These are phyloP conservation scores for Cryptus viduatorius DNA, from an alignment of 2,888 invertebrate genomes.

Conservation along the genomic window DNA sequence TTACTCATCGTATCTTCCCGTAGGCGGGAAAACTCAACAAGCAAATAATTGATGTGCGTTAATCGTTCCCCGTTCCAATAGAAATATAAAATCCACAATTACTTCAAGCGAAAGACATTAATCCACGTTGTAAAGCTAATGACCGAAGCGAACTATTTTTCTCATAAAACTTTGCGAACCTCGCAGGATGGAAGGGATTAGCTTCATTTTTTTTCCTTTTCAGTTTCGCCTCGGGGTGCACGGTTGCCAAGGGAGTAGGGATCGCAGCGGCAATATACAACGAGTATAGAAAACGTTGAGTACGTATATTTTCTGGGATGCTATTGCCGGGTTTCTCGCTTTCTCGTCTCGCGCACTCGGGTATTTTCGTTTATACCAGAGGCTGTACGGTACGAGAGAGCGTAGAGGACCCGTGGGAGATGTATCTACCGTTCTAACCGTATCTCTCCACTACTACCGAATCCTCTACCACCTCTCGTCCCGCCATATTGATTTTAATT, in stretches of 20 bases:
- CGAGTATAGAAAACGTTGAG: constrained; percentile 36
- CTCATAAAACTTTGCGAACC: neutral
- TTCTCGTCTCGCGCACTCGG: constrained; percentile 11
- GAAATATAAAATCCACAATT: constrained; percentile 30
- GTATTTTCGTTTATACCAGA: constrained; percentile 15
- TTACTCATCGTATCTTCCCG: no score
- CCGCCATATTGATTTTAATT: constrained; percentile 83
- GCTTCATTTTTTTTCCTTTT: constrained; percentile 1
- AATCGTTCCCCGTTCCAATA: constrained; percentile 39
- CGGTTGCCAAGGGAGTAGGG: neutral
- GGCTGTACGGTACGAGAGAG: constrained; percentile 41
- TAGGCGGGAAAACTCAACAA: neutral
- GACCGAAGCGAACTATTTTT: constrained; percentile 1
- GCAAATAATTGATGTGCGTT: constrained; percentile 43
- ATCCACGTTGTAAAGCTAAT: neutral
- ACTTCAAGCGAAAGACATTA: neutral
- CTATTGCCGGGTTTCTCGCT: constrained; percentile 55
- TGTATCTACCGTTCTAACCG: constrained; percentile 72
- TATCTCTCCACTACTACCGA: constrained; percentile 51
- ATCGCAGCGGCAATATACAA: neutral
- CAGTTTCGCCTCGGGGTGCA: neutral
- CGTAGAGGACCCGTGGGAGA: constrained; percentile 78
- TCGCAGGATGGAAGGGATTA: constrained; percentile 9
- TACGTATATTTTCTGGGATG: constrained; percentile 59
- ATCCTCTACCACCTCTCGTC: constrained; percentile 56